phyloP scores from a whole-genome alignment of 2,888 invertebrate species.

The Prenolepis imparis region DNA sequence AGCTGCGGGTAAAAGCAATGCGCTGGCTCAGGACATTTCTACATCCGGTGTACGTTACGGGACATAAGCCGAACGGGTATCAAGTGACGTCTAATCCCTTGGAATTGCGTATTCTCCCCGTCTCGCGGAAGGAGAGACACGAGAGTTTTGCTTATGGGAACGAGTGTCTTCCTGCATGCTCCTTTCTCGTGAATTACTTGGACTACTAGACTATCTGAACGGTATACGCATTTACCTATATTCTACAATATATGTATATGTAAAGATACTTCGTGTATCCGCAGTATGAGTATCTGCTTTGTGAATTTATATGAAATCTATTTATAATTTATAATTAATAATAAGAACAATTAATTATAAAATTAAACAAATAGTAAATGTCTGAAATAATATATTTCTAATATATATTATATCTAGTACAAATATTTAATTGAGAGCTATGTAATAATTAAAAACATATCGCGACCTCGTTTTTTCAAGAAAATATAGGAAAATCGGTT shows the following conservation, averaged over 20 bases:
- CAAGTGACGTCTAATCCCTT: conserved; percentile 73
- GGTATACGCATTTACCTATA: not conserved
- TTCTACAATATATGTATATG: not conserved
- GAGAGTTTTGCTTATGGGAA: conserved; percentile 14
- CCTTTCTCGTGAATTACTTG: conserved; percentile 43
- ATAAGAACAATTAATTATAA: not conserved
- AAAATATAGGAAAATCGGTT: not conserved
- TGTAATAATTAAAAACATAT: not conserved
- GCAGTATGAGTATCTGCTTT: not conserved
- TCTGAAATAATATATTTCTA: not conserved
- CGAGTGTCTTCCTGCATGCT: not conserved
- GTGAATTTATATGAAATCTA: not conserved
- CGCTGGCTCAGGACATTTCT: conserved; percentile 76
- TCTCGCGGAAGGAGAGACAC: conserved; percentile 28
- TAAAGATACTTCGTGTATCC: not conserved
- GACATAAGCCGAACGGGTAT: conserved; percentile 68
- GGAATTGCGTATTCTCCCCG: conserved; percentile 57
- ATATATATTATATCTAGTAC: not conserved
- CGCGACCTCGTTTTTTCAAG: not conserved
- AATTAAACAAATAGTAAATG: not conserved
- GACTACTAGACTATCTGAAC: conserved; percentile 35
- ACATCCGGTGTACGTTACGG: conserved; percentile 77
- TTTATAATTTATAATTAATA: not conserved
- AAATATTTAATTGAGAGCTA: not conserved
- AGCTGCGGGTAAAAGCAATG: conserved; percentile 62